Base-by-base conservation (phyloP, 2,797 vertebrate genomes). In the Brachyalestes nurse region DNA sequence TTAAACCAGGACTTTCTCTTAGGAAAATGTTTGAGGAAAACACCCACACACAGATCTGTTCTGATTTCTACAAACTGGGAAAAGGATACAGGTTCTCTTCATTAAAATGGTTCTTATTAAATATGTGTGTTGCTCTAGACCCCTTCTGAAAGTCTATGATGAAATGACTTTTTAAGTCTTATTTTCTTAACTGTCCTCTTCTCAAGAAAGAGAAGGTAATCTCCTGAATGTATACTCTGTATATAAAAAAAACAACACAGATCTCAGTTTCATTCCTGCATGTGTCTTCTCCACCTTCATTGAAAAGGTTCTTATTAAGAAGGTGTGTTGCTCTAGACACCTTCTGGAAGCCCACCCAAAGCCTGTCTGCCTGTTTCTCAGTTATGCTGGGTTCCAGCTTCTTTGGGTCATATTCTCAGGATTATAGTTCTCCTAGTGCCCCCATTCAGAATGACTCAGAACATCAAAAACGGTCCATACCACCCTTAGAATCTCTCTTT, bases 381-480 rank as follows among this genome's bases (percentile, higher is more conserved):
- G 1, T 12, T 16, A 19, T 60, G 82, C 65, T 21, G 55, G 81
- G 78, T 61, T 65, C 34, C 34, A 21, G 45, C 58, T 25, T 75
- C 55, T 38, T 75, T 82, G 78, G 9, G 0, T 91, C 89, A 88
- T 87, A 89, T 87, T 82, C 65, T 87, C 12, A 70, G 85, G 86
- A 90, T 91, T 90, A 89, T 83, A 69, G 19, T 79, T 85, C 85
- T 86, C 90, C 87, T 83, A 69, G 21, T 78, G 85, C 85, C 86
- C 90, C 87, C 86, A 88, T 89, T 89, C 87, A 72, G 17, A 67
- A 81, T 91, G 90, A 92, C 82, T 90, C 88, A 91, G 85, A 85
- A 38, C 77, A 70, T 60, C 76, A 84, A 78, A 88, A 84, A 84
- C 84, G 85, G 71, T 10, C 42, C 47, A 12, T 49, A 8, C 12